These are phyloP conservation scores for Venustoraphidia nigricollis DNA, from an alignment of 2,888 invertebrate species.

Conservation along the genomic window DNA sequence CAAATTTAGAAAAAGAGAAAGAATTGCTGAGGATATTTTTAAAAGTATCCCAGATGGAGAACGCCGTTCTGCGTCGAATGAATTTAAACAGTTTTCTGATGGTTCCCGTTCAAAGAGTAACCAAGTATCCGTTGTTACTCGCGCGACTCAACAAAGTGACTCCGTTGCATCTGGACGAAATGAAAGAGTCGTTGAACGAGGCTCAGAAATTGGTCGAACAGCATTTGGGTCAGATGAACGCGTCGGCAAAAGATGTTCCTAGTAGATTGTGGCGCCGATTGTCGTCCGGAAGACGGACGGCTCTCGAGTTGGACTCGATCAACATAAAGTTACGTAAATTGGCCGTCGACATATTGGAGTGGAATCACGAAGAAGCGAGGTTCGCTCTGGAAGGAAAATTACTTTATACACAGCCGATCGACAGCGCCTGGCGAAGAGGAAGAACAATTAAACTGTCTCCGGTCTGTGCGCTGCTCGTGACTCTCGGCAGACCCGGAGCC, in stretches of 20 bases:
- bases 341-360: conserved; percentile 84
- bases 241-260: conserved; percentile 80
- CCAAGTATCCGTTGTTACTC: conserved; percentile 86
- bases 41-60: conserved; percentile 93
- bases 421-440: conserved; percentile 81
- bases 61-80: conserved; percentile 82
- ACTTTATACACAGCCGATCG: conserved; percentile 76
- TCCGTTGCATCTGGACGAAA: conserved; percentile 64
- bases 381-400: conserved; percentile 83
- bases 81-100: conserved; percentile 95
- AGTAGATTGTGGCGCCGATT: conserved; percentile 83
- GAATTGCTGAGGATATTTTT: conserved; percentile 86
- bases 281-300: conserved; percentile 48
- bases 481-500: conserved; percentile 20
- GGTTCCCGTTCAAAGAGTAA: conserved; percentile 94
- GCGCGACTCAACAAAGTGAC: conserved; percentile 84
- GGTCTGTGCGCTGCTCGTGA: conserved; percentile 79
- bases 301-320: conserved; percentile 74
- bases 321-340: conserved; percentile 83
- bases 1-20: conserved; percentile 87
- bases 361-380: conserved; percentile 86
- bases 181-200: conserved; percentile 66
- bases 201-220: conserved; percentile 87
- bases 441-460: conserved; percentile 77
- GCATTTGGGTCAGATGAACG: conserved; percentile 87